Conservation (phyloP, 1,140 invertebrate genomes). For the Panagrolaimus sp. region DNA sequence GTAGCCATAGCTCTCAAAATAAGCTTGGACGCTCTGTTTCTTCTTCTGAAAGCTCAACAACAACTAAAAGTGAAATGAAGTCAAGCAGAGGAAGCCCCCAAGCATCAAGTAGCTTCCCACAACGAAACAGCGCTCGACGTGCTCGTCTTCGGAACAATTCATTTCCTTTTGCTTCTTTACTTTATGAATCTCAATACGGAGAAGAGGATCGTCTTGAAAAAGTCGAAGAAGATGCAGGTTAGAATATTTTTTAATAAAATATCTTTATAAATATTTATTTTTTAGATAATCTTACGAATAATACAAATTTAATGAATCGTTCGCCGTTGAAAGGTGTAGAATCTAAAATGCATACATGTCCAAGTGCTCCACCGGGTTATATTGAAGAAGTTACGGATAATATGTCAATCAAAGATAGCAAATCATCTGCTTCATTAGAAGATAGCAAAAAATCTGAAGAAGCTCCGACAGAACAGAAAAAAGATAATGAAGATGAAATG, state of each 20-base stretch:
- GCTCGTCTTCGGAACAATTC: slow-evolving; percentile 11
- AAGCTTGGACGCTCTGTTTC: slow-evolving; percentile 3
- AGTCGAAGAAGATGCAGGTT: slow-evolving; percentile 13
- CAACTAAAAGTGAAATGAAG: not conserved
- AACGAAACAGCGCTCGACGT: not conserved
- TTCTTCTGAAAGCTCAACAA: not conserved
- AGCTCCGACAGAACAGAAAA: not conserved
- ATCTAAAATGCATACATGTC: not conserved
- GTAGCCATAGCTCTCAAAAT: not conserved
- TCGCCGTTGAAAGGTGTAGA: not conserved
- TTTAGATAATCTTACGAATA: slow-evolving; percentile 16
- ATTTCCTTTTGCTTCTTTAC: slow-evolving; percentile 10
- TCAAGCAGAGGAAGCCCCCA: slow-evolving; percentile 2
- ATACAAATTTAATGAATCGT: not conserved
- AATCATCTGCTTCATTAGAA: slow-evolving; percentile 5
- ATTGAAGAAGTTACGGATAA: slow-evolving; percentile 13
- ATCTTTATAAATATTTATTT: not conserved
- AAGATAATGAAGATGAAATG: slow-evolving; percentile 18
- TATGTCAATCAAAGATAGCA: slow-evolving; percentile 11
- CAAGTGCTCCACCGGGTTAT: slow-evolving; percentile 6
- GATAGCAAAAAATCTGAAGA: slow-evolving; percentile 3
- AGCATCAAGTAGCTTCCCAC: slow-evolving; percentile 12
- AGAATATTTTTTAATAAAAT: no score
- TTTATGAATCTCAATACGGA: slow-evolving; percentile 10
- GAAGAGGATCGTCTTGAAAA: slow-evolving; percentile 1